Conservation (phyloP, 2,888 invertebrate genomes). For the Rotaria magnacalcarata region DNA sequence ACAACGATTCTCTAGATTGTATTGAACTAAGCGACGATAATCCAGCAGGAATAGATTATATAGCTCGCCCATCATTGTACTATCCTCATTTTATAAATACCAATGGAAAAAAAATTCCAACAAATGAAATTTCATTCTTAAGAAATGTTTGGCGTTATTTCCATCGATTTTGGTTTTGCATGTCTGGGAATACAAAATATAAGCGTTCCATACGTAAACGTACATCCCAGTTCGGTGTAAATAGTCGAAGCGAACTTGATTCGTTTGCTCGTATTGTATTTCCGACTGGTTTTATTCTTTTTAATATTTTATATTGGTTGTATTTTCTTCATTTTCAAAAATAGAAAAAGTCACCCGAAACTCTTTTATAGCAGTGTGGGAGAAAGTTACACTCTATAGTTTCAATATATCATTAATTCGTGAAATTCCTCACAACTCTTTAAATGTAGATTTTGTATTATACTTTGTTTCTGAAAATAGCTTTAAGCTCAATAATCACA, state of each 20-base stretch:
- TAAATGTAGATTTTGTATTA: no score
- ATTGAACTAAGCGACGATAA: neutral
- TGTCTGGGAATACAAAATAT: slow-evolving; percentile 37
- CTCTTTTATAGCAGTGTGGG: no score
- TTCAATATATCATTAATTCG: no score
- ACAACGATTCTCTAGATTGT: neutral
- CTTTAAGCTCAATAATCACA: no score
- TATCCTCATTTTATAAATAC: neutral
- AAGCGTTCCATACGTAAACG: slow-evolving; percentile 37
- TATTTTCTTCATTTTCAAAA: slow-evolving; percentile 37
- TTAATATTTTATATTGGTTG: slow-evolving; percentile 81
- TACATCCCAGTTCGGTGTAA: slow-evolving; percentile 53
- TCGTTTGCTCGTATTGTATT: slow-evolving; percentile 73
- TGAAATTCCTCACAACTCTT: no score
- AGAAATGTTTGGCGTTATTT: neutral
- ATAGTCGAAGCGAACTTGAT: slow-evolving; percentile 77
- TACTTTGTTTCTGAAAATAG: no score
- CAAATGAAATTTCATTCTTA: neutral
- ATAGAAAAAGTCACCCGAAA: neutral
- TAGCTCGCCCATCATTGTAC: neutral
- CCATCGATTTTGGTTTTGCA: slow-evolving; percentile 39
- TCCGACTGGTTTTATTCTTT: slow-evolving; percentile 76
- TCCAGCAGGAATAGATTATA: neutral
- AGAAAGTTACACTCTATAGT: no score
- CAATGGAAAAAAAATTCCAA: neutral